Evolutionary conservation across 2,113 vertebrate genomes (phyloP).

Genomic region (Rutilus rutilus): DNA sequence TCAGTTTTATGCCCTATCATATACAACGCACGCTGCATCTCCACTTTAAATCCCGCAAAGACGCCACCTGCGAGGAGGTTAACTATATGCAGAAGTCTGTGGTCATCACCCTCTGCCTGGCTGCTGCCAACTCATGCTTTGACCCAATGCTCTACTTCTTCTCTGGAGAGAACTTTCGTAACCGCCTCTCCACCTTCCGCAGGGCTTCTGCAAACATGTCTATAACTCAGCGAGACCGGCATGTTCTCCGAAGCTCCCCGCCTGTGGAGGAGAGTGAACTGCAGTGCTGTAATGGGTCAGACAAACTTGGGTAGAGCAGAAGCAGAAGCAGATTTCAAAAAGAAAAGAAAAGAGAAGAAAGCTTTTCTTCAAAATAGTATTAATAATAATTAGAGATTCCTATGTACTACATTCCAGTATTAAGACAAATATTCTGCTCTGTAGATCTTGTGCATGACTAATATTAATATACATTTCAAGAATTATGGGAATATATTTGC

Average conservation of each 20-base stretch:
- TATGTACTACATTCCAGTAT: constrained; percentile 7
- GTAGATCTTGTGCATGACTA: background rate
- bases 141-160: constrained; percentile 96
- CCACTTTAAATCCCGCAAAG: constrained; percentile 64
- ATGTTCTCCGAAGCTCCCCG: background rate
- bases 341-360: background rate
- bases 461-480: background rate
- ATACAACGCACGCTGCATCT: constrained; percentile 89
- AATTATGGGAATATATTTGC: background rate
- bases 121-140: constrained; percentile 92
- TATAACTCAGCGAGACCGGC: background rate
- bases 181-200: constrained; percentile 81
- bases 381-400: background rate
- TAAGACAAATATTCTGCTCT: background rate
- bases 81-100: constrained; percentile 88
- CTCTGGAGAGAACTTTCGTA: constrained; percentile 89
- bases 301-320: background rate
- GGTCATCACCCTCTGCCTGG: constrained; percentile 88
- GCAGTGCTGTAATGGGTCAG: constrained; percentile 13
- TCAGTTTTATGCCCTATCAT: constrained; percentile 94
- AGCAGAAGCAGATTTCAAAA: background rate
- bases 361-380: background rate
- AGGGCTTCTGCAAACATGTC: constrained; percentile 67
- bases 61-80: constrained; percentile 67
- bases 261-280: constrained; percentile 26